Evolutionary conservation across 2,113 vertebrate genomes (phyloP).

Genomic region (Gnathonemus longibarbis): DNA sequence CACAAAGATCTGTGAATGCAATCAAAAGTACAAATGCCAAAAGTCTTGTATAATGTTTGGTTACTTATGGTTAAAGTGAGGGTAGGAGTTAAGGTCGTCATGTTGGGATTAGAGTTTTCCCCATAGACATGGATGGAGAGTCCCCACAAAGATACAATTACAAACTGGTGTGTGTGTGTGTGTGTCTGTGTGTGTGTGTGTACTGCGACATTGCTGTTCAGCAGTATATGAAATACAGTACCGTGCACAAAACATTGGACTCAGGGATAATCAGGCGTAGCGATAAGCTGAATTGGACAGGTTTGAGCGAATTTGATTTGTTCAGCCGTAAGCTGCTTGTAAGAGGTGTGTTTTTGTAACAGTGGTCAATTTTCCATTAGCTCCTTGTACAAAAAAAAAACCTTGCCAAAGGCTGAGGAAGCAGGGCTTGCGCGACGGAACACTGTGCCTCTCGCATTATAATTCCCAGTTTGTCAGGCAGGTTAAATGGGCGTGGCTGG

Average conservation of each 20-base stretch:
- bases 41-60: too few species aligned
- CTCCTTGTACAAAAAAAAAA: background rate
- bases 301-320: slow-evolving; percentile 1
- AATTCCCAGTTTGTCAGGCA: background rate
- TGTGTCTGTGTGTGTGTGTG: background rate
- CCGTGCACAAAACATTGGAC: background rate
- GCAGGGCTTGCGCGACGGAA: background rate
- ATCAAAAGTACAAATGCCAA: too few species aligned
- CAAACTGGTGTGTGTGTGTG: background rate
- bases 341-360: background rate
- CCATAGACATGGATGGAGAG: too few species aligned
- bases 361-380: background rate
- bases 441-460: background rate
- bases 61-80: too few species aligned
- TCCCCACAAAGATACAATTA: too few species aligned
- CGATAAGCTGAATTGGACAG: background rate
- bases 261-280: background rate
- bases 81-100: too few species aligned
- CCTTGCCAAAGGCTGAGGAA: background rate
- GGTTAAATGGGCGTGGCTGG: background rate
- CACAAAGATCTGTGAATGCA: too few species aligned
- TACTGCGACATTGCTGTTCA: background rate
- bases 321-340: background rate
- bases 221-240: background rate
- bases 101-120: too few species aligned